Evolutionary conservation across 1,140 invertebrate species (phyloP).

Genomic region (Pseudomyrmex dendroicus): DNA sequence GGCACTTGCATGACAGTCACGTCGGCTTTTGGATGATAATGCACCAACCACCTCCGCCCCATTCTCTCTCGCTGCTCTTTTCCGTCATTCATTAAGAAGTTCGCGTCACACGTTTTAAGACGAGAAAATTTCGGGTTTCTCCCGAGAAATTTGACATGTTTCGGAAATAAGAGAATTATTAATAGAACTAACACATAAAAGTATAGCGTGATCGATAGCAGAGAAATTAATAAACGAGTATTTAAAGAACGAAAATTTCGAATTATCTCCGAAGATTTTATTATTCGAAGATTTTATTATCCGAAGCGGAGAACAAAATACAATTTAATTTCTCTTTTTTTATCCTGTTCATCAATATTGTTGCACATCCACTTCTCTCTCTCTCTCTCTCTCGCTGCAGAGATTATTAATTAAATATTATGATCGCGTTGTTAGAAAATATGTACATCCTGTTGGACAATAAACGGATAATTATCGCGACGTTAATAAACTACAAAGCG

Average conservation of each 20-base stretch:
- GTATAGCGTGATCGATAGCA: background rate
- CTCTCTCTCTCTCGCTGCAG: too few species aligned
- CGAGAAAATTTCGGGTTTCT: background rate
- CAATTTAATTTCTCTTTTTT: too few species aligned
- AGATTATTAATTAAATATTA: too few species aligned
- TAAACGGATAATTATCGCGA: slow-evolving; percentile 1
- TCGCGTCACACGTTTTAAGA: background rate
- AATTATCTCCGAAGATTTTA: too few species aligned
- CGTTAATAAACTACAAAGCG: background rate
- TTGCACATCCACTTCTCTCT: too few species aligned
- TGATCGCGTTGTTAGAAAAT: too few species aligned
- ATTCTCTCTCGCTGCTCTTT: slow-evolving; percentile 18
- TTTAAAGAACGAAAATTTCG: background rate
- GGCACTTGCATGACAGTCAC: slow-evolving; percentile 46
- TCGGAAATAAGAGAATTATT: background rate
- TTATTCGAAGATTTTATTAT: too few species aligned
- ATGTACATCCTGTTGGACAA: too few species aligned
- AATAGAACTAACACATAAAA: background rate
- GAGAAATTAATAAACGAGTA: background rate
- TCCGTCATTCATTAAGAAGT: slow-evolving; percentile 39
- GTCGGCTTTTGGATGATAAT: slow-evolving; percentile 64
- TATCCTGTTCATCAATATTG: too few species aligned
- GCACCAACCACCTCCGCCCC: background rate
- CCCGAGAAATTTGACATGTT: background rate
- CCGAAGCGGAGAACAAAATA: too few species aligned